A percentile compares a stretch with the other conserved stretches of the same genome.
These are phyloP conservation scores for Phycodurus eques DNA, from an alignment of 2,113 vertebrate genomes.

Conservation along the genomic window DNA sequence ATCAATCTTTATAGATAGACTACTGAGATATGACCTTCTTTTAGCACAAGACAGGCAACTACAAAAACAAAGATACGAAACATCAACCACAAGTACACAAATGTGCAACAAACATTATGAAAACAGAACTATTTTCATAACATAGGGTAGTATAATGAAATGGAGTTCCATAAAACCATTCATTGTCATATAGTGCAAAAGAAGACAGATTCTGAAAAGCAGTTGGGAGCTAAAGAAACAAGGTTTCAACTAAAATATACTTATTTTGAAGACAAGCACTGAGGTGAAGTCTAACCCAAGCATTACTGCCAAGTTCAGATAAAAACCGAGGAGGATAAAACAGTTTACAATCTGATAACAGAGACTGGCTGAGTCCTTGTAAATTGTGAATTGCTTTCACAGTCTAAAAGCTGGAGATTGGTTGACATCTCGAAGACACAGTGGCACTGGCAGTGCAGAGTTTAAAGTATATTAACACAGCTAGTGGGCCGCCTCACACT, in stretches of 20 bases:
- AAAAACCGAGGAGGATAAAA: neutral
- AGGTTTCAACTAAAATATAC: neutral
- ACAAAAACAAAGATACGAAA: neutral
- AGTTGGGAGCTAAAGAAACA: neutral
- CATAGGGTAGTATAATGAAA: no score
- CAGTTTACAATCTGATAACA: neutral
- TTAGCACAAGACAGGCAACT: neutral
- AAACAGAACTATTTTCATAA: no score
- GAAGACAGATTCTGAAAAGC: neutral
- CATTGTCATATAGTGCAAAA: no score
- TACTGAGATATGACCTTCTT: neutral
- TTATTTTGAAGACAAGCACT: neutral
- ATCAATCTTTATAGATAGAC: neutral
- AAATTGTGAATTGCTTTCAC: neutral
- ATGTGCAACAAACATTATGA: no score
- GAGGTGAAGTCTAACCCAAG: neutral
- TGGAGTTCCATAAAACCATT: no score
- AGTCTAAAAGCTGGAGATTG: neutral
- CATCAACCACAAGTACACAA: neutral
- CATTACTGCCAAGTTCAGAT: neutral
- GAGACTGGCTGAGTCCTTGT: neutral
- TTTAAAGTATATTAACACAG: constrained; percentile 32
- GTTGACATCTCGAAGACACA: constrained; percentile 24
- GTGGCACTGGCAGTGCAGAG: constrained; percentile 22
- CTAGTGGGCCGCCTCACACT: constrained; percentile 30